phyloP scores from a whole-genome alignment of 2,797 vertebrate genomes.

The Anomalospiza imberbis region DNA sequence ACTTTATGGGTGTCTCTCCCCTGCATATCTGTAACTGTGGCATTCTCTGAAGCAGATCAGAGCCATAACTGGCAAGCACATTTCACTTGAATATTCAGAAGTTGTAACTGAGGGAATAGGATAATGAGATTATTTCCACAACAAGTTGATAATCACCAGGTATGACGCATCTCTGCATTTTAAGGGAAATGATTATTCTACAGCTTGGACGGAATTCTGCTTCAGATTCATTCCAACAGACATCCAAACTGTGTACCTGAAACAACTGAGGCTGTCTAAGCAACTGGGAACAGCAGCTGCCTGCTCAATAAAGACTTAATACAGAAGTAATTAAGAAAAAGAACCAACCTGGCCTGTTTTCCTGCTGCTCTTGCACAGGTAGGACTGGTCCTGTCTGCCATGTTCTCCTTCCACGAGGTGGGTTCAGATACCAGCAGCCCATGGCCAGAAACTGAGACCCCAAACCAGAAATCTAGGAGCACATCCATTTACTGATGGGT shows the following conservation, averaged over 20 bases:
- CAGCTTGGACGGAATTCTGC: neutral
- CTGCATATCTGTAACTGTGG: rapidly evolving
- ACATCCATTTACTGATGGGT: neutral
- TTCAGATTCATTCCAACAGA: neutral
- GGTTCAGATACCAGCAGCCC: neutral
- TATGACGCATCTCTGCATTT: neutral
- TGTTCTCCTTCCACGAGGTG: neutral
- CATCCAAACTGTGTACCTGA: neutral
- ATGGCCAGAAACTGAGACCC: neutral
- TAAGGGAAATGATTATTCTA: neutral
- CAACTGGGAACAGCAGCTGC: neutral
- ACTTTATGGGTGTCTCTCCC: neutral
- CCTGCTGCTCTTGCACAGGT: neutral
- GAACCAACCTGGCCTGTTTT: neutral
- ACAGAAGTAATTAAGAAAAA: neutral
- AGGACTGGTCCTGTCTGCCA: neutral
- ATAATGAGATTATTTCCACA: conserved; percentile 16
- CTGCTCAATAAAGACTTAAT: neutral
- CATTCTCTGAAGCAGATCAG: neutral
- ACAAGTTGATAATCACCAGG: neutral
- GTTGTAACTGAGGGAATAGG: neutral
- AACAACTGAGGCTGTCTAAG: neutral
- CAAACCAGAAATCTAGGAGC: neutral
- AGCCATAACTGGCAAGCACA: neutral
- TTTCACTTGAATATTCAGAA: neutral